Percentiles rank a stretch among this genome's conserved stretches.
phyloP scores from a whole-genome alignment of 2,113 vertebrate species.

The Saimiri boliviensis region DNA sequence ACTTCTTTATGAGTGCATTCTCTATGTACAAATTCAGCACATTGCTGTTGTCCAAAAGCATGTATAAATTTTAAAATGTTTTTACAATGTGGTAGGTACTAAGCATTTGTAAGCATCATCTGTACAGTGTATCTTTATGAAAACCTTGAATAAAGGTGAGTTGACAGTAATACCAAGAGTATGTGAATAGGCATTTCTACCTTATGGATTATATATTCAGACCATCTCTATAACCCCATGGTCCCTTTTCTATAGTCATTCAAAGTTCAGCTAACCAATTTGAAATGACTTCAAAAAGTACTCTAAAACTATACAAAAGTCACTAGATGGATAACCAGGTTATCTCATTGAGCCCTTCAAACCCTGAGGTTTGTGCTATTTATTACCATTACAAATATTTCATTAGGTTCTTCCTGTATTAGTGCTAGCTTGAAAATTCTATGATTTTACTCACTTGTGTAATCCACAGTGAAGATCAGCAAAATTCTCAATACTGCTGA shows the following conservation, averaged over 20 bases:
- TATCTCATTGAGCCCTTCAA: not conserved
- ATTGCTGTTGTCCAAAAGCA: not conserved
- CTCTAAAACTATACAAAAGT: not conserved
- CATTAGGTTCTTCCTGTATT: not conserved
- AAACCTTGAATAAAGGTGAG: not conserved
- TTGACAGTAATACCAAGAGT: not conserved
- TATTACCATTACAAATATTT: not conserved
- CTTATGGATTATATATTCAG: not conserved
- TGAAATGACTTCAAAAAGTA: constrained; percentile 23
- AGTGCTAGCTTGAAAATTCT: not conserved
- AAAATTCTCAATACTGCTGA: not conserved
- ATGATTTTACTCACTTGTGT: not conserved
- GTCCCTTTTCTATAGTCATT: not conserved
- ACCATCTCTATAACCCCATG: not conserved
- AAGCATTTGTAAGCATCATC: constrained; percentile 2
- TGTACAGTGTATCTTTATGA: not conserved
- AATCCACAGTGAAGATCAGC: not conserved
- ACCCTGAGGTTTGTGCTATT: not conserved
- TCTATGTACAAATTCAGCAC: not conserved
- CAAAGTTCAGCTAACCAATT: not conserved
- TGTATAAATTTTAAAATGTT: not conserved
- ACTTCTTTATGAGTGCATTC: not conserved
- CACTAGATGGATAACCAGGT: not conserved
- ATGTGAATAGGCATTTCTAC: not conserved
- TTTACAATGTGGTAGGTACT: not conserved